A percentile compares a stretch with the other conserved stretches of the same genome.
phyloP scores from a whole-genome alignment of 2,113 vertebrate genomes.

The Eidolon helvum region DNA sequence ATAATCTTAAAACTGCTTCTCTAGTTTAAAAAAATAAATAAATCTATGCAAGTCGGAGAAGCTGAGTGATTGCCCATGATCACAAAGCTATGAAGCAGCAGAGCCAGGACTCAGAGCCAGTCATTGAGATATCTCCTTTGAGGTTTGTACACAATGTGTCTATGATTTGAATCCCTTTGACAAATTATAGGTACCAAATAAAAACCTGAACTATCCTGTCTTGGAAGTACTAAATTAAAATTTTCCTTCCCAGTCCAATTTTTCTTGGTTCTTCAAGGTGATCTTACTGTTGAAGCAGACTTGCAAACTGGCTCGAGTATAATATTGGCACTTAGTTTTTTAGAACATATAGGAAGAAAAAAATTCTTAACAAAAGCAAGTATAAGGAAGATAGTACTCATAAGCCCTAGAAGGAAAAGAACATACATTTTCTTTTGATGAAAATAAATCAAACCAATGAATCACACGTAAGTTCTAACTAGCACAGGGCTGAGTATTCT shows the following conservation, averaged over 20 bases:
- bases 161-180: background rate
- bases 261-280: constrained; percentile 14
- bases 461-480: background rate
- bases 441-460: constrained; percentile 32
- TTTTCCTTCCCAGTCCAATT: background rate
- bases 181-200: background rate
- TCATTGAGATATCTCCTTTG: background rate
- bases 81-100: background rate
- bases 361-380: constrained; percentile 34
- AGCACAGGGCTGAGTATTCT: background rate
- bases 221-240: constrained; percentile 36
- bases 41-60: background rate
- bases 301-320: background rate
- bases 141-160: background rate
- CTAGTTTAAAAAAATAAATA: constrained; percentile 2
- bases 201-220: background rate
- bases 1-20: background rate
- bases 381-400: background rate
- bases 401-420: background rate
- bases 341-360: constrained; percentile 20
- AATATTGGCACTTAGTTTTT: background rate
- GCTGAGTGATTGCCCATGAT: background rate
- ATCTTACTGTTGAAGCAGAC: background rate
- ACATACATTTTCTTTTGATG: constrained; percentile 20
- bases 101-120: background rate